Conservation (phyloP, 2,888 invertebrate species). For the Monopis laevigella region DNA sequence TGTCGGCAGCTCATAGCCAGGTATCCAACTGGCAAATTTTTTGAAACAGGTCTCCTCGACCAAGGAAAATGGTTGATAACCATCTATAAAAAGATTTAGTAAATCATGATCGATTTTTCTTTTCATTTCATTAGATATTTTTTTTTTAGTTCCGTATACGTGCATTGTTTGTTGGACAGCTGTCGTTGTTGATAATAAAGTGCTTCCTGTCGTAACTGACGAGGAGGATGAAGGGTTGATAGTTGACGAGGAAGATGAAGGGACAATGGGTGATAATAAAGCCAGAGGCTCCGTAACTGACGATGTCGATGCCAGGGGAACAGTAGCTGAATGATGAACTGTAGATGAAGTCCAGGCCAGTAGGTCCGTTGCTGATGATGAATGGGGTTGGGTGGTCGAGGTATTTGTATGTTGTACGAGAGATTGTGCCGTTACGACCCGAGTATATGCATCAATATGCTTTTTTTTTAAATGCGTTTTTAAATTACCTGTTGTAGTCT, state of each 20-base stretch:
- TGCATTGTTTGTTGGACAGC: background rate
- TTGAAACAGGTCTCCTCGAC: too few species aligned
- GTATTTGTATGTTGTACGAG: too few species aligned
- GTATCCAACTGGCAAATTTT: too few species aligned
- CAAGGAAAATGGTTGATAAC: slow-evolving; percentile 5
- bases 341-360: too few species aligned
- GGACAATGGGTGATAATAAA: background rate
- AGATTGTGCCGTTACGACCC: background rate
- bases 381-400: too few species aligned
- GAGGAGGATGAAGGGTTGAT: background rate
- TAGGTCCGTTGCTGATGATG: too few species aligned
- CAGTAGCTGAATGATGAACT: background rate
- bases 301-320: background rate
- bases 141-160: background rate
- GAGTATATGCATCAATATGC: background rate
- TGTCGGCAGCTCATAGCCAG: too few species aligned
- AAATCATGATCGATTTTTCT: slow-evolving; percentile 9
- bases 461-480: slow-evolving; percentile 10
- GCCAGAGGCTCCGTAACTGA: background rate
- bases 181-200: background rate
- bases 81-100: slow-evolving; percentile 8
- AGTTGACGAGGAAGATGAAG: background rate
- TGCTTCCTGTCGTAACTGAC: background rate
- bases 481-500: slow-evolving; percentile 11
- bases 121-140: slow-evolving; percentile 7